These are phyloP conservation scores for Beroe ovata DNA, from an alignment of 37 sponge, comb jelly and placozoan genomes.

Conservation along the genomic window DNA sequence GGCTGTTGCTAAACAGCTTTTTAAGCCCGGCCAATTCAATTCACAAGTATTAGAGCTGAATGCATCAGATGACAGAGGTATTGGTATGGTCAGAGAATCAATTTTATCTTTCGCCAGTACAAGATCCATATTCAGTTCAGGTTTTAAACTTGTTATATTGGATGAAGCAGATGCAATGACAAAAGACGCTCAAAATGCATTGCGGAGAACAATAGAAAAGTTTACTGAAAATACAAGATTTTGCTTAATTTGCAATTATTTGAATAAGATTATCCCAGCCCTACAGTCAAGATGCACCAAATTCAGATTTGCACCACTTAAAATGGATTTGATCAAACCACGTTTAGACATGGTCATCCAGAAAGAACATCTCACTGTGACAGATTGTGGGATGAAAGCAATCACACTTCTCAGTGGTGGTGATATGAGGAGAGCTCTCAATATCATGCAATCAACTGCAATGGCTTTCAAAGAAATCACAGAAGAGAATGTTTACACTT, in stretches of 20 bases:
- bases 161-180: conserved; percentile 99
- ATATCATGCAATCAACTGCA: conserved; percentile 90
- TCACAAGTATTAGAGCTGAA: conserved; percentile 97
- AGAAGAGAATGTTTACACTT: conserved; percentile 81
- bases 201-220: conserved; percentile 93
- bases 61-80: conserved; percentile 98
- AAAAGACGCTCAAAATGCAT: conserved; percentile 96
- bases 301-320: conserved; percentile 94
- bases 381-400: conserved; percentile 85
- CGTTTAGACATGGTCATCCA: conserved; percentile 80
- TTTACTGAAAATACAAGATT: conserved; percentile 95
- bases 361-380: conserved; percentile 81
- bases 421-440: conserved; percentile 95
- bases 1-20: conserved; percentile 89
- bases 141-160: conserved; percentile 91
- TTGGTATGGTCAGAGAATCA: conserved; percentile 91
- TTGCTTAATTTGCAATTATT: conserved; percentile 96
- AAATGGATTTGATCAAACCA: conserved; percentile 77
- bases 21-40: conserved; percentile 77
- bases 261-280: conserved; percentile 96
- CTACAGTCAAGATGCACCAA: conserved; percentile 95
- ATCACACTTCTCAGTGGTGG: conserved; percentile 80
- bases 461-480: conserved; percentile 84
- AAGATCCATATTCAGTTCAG: conserved; percentile 86
- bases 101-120: conserved; percentile 95